Evolutionary conservation across 1,140 invertebrate genomes (phyloP).

Genomic region (Camponotus floridanus): DNA sequence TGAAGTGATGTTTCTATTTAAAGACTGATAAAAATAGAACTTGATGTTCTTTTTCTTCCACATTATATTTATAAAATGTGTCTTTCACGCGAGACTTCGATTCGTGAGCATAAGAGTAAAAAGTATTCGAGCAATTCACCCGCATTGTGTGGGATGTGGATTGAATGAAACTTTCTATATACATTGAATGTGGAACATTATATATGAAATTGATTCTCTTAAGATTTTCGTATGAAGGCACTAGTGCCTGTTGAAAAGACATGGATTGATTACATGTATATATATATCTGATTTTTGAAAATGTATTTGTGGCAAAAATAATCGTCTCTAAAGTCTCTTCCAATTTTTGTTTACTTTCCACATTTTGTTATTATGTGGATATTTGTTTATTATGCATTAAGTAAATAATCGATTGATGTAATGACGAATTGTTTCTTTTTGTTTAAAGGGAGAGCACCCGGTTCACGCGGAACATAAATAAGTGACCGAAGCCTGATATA

Average conservation of each 20-base stretch:
- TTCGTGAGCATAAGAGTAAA: constrained; percentile 30
- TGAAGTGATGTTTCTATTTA: constrained; percentile 57
- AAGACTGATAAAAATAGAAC: constrained; percentile 65
- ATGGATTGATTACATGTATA: not conserved
- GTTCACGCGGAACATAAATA: constrained; percentile 47
- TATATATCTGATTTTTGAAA: constrained; percentile 15
- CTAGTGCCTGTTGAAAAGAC: constrained; percentile 31
- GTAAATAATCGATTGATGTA: constrained; percentile 43
- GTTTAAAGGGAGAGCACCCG: constrained; percentile 42
- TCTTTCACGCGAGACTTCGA: constrained; percentile 22
- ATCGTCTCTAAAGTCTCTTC: constrained; percentile 57
- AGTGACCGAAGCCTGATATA: constrained; percentile 30
- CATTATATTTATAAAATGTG: constrained; percentile 35
- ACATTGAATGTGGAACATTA: constrained; percentile 2
- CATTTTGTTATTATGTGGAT: constrained; percentile 34
- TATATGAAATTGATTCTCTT: constrained; percentile 26
- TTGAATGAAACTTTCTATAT: constrained; percentile 52
- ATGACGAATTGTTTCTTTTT: constrained; percentile 43
- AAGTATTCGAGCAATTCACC: constrained; percentile 50
- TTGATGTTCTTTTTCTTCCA: constrained; percentile 64
- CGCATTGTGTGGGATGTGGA: constrained; percentile 18
- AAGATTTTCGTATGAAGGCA: constrained; percentile 37
- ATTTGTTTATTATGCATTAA: constrained; percentile 23
- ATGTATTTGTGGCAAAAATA: constrained; percentile 75
- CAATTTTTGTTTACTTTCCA: constrained; percentile 36